A percentile compares a stretch with the other conserved stretches of the same genome.
Conservation (phyloP, 2,113 vertebrate species). For the Synodontis membranacea region DNA sequence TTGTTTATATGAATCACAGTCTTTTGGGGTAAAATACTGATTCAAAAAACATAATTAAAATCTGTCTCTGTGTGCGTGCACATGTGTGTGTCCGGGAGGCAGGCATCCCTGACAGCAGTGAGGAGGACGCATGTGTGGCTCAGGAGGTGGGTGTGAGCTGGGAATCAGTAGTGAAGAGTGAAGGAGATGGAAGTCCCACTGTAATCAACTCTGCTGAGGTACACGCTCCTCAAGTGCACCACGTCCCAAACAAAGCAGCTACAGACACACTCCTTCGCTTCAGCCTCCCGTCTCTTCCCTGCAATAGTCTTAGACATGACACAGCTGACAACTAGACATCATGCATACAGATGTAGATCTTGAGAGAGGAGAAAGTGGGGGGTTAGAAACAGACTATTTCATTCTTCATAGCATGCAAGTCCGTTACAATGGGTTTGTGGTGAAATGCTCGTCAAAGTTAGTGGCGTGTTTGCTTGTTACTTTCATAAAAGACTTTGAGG, state of each 20-base stretch:
- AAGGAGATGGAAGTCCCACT: constrained; percentile 76
- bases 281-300: background rate
- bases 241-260: background rate
- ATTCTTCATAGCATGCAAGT: background rate
- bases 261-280: background rate
- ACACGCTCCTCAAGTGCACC: background rate
- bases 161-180: constrained; percentile 74
- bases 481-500: background rate
- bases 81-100: background rate
- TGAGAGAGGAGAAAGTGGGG: background rate
- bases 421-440: background rate
- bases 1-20: background rate
- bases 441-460: background rate
- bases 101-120: constrained; percentile 85
- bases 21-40: background rate
- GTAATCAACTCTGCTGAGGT: constrained; percentile 86
- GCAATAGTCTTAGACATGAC: background rate
- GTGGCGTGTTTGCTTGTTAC: background rate
- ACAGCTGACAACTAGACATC: background rate
- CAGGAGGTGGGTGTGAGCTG: constrained; percentile 77
- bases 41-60: background rate
- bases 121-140: constrained; percentile 78
- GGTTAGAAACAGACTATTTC: background rate
- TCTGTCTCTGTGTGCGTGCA: background rate
- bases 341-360: background rate